A percentile compares a stretch with the other conserved stretches of the same genome.
Conservation (phyloP, 2,888 invertebrate species). For the Didymodactylos carnosus region DNA sequence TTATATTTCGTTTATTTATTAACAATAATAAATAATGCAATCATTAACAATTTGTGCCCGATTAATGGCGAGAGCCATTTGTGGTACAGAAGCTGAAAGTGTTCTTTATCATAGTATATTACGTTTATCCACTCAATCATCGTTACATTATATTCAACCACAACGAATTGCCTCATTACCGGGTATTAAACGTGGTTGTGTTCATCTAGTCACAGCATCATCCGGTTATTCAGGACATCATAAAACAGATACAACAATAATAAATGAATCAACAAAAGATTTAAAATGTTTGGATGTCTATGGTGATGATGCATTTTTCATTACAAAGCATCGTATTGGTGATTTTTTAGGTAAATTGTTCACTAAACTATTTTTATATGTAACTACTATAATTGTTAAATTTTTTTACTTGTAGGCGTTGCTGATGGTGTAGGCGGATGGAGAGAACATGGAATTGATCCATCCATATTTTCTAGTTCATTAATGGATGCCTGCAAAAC, state of each 20-base stretch:
- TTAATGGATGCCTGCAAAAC: constrained; percentile 84
- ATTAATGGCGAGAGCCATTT: background rate
- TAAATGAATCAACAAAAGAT: background rate
- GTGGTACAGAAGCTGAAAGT: background rate
- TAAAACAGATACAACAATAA: background rate
- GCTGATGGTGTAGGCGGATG: constrained; percentile 97
- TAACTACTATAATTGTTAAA: too few relatives aligned
- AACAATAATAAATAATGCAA: background rate
- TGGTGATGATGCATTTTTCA: constrained; percentile 13
- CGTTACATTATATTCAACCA: background rate
- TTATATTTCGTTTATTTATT: too few relatives aligned
- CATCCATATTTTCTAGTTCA: constrained; percentile 77
- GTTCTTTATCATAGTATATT: background rate
- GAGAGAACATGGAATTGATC: constrained; percentile 90
- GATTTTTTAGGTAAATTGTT: background rate
- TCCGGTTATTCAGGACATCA: constrained; percentile 3
- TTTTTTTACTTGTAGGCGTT: constrained; percentile 49
- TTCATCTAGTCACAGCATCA: constrained; percentile 8
- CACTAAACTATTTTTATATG: too few relatives aligned
- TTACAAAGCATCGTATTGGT: constrained; percentile 2
- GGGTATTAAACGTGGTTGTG: background rate
- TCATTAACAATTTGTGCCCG: background rate
- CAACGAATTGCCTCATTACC: background rate
- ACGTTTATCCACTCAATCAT: background rate
- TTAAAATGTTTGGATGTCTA: too few relatives aligned